Evolutionary conservation across 92 coral and sea anemone species (phyloP), one percentile per base, ranked within the genome.

Genomic region (Anthopleura xanthogrammica): DNA sequence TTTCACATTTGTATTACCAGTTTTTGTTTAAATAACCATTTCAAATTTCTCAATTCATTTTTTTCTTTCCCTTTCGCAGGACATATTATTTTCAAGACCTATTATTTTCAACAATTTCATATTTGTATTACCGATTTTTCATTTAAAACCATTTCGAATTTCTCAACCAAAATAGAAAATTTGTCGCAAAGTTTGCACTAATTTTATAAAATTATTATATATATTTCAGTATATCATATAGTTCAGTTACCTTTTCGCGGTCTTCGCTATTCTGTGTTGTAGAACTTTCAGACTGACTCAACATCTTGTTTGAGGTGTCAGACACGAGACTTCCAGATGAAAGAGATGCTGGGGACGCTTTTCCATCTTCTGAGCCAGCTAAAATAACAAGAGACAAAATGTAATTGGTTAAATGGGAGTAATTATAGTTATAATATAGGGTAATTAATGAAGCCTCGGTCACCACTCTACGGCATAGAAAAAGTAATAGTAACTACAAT

Each of bases 311-410:
- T 39, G 83, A 80, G 36, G 48, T 5, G 68, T 84, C 87, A 66
- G 82, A 56, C 72, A 36, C 82, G 13, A 84, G 64, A 70, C 87
- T 84, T 17, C 82, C 87, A 65, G 87, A 84, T 13, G 82, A 72
- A 60, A 84, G 71, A 23, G 87, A 84, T 3, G 82, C 75, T 64
- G 87, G 55, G 2, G 79, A 56, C 5, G 73, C 41, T 13, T 48
- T 20, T 19, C 29, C 66, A 40, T 68, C 43, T 6, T 68, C 74
- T 29, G 74, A 10, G 41, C 11, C 40, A 12, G 7, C 74, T 22
- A 29, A 10, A 2, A 23, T 64, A 8, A 22, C 36, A 64, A 64
- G 2, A 22, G 42, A 7, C 74, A 68, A 29, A 23, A 68, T 22
- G 13, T 5, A 24, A 46, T 46, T 29, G 16, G 40, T 68, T 13